Evolutionary conservation across 2,888 invertebrate genomes (phyloP), one percentile per base, ranked within the genome.

Genomic region (Nephrocerus scutellatus): DNA sequence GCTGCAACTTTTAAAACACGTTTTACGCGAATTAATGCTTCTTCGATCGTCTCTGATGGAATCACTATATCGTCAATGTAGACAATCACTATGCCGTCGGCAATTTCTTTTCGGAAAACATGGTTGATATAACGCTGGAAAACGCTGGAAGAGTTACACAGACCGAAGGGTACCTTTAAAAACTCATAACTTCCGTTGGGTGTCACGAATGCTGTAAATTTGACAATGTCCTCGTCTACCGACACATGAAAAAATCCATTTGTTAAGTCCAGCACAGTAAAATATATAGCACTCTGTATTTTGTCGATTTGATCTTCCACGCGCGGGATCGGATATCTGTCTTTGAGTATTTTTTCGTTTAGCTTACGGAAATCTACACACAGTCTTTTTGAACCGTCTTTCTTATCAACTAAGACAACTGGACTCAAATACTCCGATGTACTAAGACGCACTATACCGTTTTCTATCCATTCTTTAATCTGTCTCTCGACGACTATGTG

Each of bases 11-110:
- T 9, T 13, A 16, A 9, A 8, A 30, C 19, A 5, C 20, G 14
- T 23, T 30, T 15, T 10, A 37, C 14, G 9, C 13, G 9, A n/a
- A 4, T 30, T 3, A 37, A 10, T 9, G 16, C 23, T 25, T 37
- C 24, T 9, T 30, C 14, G 7, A 15, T n/a, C 5, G 13, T 24
- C 4, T 37, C 5, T 4, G 37, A 23, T 3, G 35, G 35, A 26
- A 35, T 35, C 16, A 35, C 26, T 25, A 35, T 12, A 19, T 35
- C 35, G 15, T 35, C 35, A 10, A 35, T 24, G 16, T 35, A 35
- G 9, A 13, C 9, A 3, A 36, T 19, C 2, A 29, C 21, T 6
- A 30, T 18, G 5, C 18, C 10, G 8, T 22, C 10, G 5, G 13
- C 14, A 5, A 30, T 22, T 4, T 30, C 10, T 20, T 29, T 24